A percentile compares a stretch with the other conserved stretches of the same genome.
These are phyloP conservation scores for Scomberomorus guttatus DNA, from an alignment of 2,797 vertebrate genomes.

Conservation along the genomic window DNA sequence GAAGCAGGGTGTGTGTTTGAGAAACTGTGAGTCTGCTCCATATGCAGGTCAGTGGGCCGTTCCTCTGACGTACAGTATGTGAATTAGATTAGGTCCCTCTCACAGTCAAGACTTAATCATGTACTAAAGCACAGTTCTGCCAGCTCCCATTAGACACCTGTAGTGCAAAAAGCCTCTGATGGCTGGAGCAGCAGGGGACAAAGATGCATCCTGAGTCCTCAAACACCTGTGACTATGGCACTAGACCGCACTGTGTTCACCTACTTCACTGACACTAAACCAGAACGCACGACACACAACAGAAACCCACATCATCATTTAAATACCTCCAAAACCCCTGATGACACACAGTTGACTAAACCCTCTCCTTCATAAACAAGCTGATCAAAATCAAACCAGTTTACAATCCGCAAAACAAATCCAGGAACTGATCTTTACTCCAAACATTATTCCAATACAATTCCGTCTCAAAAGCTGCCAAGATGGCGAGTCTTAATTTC, in stretches of 20 bases:
- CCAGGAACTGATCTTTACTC: slow-evolving; percentile 19
- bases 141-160: slow-evolving; percentile 76
- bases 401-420: slow-evolving; percentile 21
- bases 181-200: slow-evolving; percentile 35
- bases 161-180: slow-evolving; percentile 32
- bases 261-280: not conserved
- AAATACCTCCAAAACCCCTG: not conserved
- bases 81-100: slow-evolving; percentile 66
- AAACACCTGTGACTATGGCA: slow-evolving; percentile 39
- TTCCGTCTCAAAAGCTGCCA: slow-evolving; percentile 24
- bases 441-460: slow-evolving; percentile 37
- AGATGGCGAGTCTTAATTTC: slow-evolving; percentile 41
- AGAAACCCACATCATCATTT: not conserved
- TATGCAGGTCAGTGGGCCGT: slow-evolving; percentile 68
- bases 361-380: slow-evolving; percentile 5
- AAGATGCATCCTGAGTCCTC: slow-evolving; percentile 22
- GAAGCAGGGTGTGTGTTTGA: slow-evolving; percentile 6
- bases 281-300: not conserved
- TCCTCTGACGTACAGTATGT: slow-evolving; percentile 54
- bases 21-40: slow-evolving; percentile 10
- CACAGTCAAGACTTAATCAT: slow-evolving; percentile 67
- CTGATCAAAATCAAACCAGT: not conserved
- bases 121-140: slow-evolving; percentile 60
- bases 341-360: not conserved
- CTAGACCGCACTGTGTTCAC: not conserved